Percentiles rank a stretch among this genome's conserved stretches.
Evolutionary conservation across 2,888 invertebrate species (phyloP).

Genomic region (Nipponacmea schrenckii): DNA sequence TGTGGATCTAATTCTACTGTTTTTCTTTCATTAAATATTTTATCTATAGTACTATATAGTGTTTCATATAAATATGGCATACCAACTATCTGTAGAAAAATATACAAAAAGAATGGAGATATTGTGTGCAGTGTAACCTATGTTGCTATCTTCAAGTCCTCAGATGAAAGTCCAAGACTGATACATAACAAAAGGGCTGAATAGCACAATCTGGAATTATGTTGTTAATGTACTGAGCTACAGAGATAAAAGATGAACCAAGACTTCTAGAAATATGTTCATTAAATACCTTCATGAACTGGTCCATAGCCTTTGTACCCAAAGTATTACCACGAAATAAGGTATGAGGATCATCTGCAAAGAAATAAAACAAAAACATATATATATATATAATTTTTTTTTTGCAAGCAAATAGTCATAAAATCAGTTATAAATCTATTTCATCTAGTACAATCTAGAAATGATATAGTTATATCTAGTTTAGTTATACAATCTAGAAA

Average conservation of each 20-base stretch:
- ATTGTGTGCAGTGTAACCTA: too few relatives aligned
- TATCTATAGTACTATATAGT: slow-evolving; percentile 40
- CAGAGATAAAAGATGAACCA: too few relatives aligned
- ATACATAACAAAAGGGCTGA: neutral
- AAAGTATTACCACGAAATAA: slow-evolving; percentile 51
- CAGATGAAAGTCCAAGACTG: neutral
- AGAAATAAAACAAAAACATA: neutral
- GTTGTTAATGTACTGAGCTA: too few relatives aligned
- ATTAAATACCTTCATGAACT: slow-evolving; percentile 50
- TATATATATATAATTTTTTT: too few relatives aligned
- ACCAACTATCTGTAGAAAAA: slow-evolving; percentile 40
- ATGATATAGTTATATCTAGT: slow-evolving; percentile 32
- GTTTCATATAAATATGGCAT: slow-evolving; percentile 51
- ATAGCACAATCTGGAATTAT: too few relatives aligned
- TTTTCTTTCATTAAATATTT: slow-evolving; percentile 43
- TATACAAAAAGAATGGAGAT: neutral
- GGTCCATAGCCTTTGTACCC: slow-evolving; percentile 51
- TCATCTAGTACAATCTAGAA: neutral
- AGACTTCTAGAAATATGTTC: too few relatives aligned
- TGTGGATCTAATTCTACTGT: slow-evolving; percentile 47
- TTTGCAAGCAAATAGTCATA: too few relatives aligned
- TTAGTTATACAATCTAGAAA: slow-evolving; percentile 43
- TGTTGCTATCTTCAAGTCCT: neutral
- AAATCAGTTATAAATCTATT: too few relatives aligned
- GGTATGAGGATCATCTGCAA: slow-evolving; percentile 47